A percentile compares a stretch with the other conserved stretches of the same genome.
These are phyloP conservation scores for Sebastes steindachneri DNA, from an alignment of 2,797 vertebrate genomes.

Conservation along the genomic window DNA sequence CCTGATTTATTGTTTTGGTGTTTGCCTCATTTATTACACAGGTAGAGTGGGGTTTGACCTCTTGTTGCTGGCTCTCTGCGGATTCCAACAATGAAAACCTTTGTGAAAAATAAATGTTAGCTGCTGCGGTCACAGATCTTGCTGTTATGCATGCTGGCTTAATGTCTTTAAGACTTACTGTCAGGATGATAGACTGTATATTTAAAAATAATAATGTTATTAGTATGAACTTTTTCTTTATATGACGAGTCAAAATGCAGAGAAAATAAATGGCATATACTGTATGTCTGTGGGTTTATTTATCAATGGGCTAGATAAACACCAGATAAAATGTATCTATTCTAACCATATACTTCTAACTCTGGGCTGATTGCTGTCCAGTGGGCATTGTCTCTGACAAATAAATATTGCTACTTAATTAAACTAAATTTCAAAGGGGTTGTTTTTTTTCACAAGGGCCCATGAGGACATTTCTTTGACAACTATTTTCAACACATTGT, in stretches of 20 bases:
- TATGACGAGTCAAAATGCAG: not conserved
- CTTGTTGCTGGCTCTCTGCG: no score
- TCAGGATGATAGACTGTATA: not conserved
- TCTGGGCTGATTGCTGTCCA: not conserved
- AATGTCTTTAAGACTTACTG: no score
- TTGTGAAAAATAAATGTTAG: no score
- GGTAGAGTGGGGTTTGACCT: no score
- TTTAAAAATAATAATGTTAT: not conserved
- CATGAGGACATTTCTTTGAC: not conserved
- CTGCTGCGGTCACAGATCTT: no score
- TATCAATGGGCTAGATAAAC: no score
- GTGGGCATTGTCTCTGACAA: not conserved
- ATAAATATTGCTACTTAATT: not conserved
- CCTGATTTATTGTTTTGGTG: no score
- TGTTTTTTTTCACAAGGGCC: not conserved
- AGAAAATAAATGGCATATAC: no score
- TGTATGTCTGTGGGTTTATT: no score
- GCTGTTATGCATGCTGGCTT: not conserved
- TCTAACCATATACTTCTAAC: not conserved
- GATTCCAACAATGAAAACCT: no score
- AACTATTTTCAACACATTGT: not conserved
- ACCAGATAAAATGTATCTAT: not conserved
- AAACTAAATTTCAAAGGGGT: not conserved
- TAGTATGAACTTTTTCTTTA: not conserved
- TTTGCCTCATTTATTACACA: no score